Conservation (phyloP, 2,888 invertebrate genomes). For the Cantharis rustica region DNA sequence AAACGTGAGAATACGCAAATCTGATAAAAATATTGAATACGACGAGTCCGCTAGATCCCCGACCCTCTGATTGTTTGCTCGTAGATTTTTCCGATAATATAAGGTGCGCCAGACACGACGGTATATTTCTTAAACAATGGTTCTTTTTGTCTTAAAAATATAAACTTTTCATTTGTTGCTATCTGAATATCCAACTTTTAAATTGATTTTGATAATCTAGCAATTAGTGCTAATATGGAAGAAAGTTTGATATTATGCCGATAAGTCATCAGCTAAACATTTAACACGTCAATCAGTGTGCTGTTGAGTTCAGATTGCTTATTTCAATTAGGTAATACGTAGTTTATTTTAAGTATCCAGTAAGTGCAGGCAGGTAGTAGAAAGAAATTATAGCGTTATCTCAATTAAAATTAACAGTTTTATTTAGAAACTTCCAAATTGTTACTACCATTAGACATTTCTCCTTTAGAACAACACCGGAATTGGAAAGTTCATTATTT, state of each 20-base stretch:
- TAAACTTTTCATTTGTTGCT: conserved; percentile 1
- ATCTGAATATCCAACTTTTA: neutral
- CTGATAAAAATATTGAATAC: conserved; percentile 55
- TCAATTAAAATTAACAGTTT: neutral
- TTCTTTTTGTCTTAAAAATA: conserved; percentile 2
- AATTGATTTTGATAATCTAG: neutral
- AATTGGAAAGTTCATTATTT: conserved; percentile 46
- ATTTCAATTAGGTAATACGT: neutral
- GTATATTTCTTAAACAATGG: conserved; percentile 34
- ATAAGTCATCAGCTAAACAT: neutral
- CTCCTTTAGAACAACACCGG: conserved; percentile 36
- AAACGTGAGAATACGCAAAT: conserved; percentile 57
- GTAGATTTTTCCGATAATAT: conserved; percentile 46
- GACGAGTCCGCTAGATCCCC: conserved; percentile 37
- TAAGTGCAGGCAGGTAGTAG: neutral
- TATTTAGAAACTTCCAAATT: conserved; percentile 23
- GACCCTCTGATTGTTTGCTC: conserved; percentile 48
- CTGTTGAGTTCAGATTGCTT: neutral
- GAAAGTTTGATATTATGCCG: neutral
- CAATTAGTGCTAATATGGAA: neutral
- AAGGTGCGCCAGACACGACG: conserved; percentile 51
- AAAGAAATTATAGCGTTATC: neutral
- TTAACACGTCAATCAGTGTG: neutral
- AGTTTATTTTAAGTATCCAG: too few relatives aligned
- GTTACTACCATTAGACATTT: conserved; percentile 26